Conservation (phyloP, 2,888 invertebrate species). For the Pandemis cinnamomeana region DNA sequence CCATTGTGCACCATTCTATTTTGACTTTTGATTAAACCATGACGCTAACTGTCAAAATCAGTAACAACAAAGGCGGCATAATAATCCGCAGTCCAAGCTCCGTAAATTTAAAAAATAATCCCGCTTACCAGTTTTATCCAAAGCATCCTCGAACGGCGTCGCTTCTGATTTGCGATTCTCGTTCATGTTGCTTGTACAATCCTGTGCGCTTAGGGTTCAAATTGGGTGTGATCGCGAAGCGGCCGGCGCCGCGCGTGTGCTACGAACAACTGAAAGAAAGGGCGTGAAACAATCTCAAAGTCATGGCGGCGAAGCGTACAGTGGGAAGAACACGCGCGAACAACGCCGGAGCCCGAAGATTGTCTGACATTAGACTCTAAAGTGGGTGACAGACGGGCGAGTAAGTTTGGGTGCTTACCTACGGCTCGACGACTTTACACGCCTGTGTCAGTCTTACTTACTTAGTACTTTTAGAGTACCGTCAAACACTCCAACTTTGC, state of each 20-base stretch:
- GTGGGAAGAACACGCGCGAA: slow-evolving; percentile 38
- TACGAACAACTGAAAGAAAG: slow-evolving; percentile 64
- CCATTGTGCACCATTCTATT: no score
- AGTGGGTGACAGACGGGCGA: no score
- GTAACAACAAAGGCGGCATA: no score
- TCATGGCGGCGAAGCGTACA: slow-evolving; percentile 56
- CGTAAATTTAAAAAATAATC: not conserved
- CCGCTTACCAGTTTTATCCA: slow-evolving; percentile 67
- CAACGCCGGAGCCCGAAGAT: not conserved
- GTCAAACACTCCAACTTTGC: no score
- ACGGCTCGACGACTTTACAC: no score
- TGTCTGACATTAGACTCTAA: no score
- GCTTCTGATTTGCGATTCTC: slow-evolving; percentile 40
- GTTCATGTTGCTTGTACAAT: slow-evolving; percentile 27
- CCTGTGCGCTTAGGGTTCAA: slow-evolving; percentile 30
- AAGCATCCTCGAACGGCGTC: slow-evolving; percentile 68
- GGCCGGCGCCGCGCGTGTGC: slow-evolving; percentile 48
- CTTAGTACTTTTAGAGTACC: no score
- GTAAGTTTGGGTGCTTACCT: no score
- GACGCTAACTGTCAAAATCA: no score
- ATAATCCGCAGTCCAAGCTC: no score
- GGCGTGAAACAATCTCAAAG: slow-evolving; percentile 63
- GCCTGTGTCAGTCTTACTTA: no score
- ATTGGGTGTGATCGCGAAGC: slow-evolving; percentile 20
- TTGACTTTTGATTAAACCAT: no score